These are phyloP conservation scores for Eremophila alpestris DNA, from an alignment of 2,797 vertebrate species.

Conservation along the genomic window DNA sequence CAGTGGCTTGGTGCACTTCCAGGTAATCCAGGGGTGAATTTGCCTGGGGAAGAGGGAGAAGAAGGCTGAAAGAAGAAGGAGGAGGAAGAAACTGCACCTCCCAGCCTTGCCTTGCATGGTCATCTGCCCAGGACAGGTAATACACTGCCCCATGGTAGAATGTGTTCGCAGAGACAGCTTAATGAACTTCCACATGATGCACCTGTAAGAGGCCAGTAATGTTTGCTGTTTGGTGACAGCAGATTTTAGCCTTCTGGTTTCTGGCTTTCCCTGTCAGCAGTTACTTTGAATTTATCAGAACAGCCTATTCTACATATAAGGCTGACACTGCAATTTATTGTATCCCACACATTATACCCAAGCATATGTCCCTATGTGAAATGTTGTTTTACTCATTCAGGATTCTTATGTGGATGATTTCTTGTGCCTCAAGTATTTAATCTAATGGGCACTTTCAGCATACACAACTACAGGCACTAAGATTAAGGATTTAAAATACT, in stretches of 20 bases:
- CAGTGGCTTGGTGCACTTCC: not conserved
- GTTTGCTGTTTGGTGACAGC: not conserved
- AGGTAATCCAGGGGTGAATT: not conserved
- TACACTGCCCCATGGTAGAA: not conserved
- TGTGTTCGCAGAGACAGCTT: not conserved
- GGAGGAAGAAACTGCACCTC: not conserved
- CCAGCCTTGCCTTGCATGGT: not conserved
- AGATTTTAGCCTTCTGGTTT: not conserved
- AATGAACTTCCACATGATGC: not conserved
- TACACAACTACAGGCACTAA: conserved; percentile 45
- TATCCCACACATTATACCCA: conserved; percentile 19
- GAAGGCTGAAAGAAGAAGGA: not conserved
- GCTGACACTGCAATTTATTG: conserved; percentile 35
- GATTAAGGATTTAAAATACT: conserved; percentile 65
- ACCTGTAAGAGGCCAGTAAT: not conserved
- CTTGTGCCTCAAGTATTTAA: conserved; percentile 48
- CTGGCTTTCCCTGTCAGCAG: conserved; percentile 1
- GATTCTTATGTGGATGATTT: conserved; percentile 21
- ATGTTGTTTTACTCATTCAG: conserved; percentile 41
- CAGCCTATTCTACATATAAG: conserved; percentile 15
- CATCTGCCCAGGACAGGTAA: not conserved
- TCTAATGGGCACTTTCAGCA: conserved; percentile 45
- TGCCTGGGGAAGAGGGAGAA: not conserved
- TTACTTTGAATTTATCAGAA: conserved; percentile 34
- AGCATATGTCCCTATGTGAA: conserved; percentile 36